Evolutionary conservation across 2,797 vertebrate genomes (phyloP).

Genomic region (Vireo griseus): DNA sequence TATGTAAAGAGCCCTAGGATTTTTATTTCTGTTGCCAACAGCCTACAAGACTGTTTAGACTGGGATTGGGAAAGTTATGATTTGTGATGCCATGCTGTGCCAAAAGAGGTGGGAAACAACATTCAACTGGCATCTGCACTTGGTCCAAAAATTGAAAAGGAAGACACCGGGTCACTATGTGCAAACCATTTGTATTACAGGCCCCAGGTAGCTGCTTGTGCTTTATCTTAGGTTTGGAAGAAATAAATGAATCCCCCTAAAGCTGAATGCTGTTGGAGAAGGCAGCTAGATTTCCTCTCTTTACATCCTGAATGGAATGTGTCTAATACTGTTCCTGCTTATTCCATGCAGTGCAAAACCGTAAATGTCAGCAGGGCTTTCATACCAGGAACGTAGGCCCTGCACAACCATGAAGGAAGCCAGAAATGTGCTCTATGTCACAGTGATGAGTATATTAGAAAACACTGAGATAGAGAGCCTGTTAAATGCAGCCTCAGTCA

Average conservation of each 20-base stretch:
- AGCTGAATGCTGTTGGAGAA: neutral
- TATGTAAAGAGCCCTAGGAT: neutral
- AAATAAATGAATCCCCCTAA: neutral
- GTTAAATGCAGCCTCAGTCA: neutral
- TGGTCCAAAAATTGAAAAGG: neutral
- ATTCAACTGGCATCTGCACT: neutral
- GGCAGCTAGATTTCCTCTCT: neutral
- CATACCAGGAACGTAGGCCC: neutral
- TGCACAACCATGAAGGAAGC: neutral
- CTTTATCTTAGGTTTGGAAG: neutral
- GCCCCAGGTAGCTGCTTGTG: neutral
- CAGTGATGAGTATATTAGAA: neutral
- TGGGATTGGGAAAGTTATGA: neutral
- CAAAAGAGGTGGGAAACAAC: neutral
- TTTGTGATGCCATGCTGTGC: neutral
- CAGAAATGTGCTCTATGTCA: neutral
- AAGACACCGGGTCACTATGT: neutral
- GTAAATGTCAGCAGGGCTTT: neutral
- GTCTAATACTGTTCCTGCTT: neutral
- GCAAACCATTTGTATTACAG: neutral
- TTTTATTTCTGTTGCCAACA: constrained; percentile 7
- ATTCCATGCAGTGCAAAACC: neutral
- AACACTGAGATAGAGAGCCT: neutral
- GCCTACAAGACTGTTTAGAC: neutral
- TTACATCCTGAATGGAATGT: neutral